phyloP scores from a whole-genome alignment of 2,113 vertebrate species.

The Martes martes region DNA sequence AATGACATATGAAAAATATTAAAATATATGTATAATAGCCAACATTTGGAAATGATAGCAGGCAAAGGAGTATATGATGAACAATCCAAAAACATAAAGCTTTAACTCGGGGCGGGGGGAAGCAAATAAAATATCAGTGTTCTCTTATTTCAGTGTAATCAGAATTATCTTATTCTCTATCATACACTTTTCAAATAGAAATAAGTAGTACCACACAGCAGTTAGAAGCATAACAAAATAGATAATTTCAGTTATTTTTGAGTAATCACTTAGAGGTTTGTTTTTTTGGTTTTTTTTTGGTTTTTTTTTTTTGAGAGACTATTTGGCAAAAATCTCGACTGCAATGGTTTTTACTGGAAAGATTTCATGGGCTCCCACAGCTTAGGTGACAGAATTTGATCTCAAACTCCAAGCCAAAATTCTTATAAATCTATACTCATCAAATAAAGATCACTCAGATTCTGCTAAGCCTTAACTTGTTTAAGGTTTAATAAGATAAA shows the following conservation, averaged over 20 bases:
- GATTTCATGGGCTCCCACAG: constrained; percentile 40
- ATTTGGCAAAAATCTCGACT: constrained; percentile 29
- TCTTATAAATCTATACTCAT: constrained; percentile 18
- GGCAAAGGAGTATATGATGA: not conserved
- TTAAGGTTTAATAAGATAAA: constrained; percentile 10
- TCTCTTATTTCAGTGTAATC: constrained; percentile 43
- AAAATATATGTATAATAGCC: constrained; percentile 47
- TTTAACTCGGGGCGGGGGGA: not conserved
- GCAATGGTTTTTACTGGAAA: constrained; percentile 57
- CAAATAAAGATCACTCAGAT: constrained; percentile 43
- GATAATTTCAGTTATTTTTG: constrained; percentile 29
- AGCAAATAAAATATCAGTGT: constrained; percentile 24
- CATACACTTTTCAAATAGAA: constrained; percentile 5
- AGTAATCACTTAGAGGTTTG: not conserved
- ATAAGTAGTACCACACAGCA: not conserved
- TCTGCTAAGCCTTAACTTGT: not conserved
- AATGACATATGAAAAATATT: constrained; percentile 62
- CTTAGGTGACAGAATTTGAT: constrained; percentile 45
- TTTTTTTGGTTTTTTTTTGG: too few species aligned
- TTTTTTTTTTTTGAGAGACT: not conserved
- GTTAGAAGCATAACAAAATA: not conserved
- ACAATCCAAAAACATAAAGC: constrained; percentile 33
- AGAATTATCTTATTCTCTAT: constrained; percentile 36
- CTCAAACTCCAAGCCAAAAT: constrained; percentile 20
- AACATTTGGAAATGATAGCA: constrained; percentile 65